Conservation (phyloP, 1,140 invertebrate species). For the Meloidogyne floridensis region DNA sequence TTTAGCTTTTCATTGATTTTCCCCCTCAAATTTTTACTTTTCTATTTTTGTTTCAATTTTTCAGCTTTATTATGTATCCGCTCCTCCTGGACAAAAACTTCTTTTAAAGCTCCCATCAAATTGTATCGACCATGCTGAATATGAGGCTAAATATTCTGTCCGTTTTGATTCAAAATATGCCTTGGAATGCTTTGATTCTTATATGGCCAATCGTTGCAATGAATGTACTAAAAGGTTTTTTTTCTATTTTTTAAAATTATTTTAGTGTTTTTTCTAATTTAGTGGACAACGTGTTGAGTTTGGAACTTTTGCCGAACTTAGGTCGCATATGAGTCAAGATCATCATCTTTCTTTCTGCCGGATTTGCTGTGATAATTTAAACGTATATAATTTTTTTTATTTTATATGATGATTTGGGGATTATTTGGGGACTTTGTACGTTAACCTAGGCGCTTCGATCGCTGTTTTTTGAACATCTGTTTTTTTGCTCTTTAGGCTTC, state of each 20-base stretch:
- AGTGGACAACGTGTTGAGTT: constrained; percentile 31
- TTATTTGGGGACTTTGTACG: no score
- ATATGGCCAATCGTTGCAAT: constrained; percentile 59
- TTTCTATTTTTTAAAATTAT: not conserved
- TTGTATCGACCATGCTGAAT: constrained; percentile 30
- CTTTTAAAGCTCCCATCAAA: constrained; percentile 20
- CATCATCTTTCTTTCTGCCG: constrained; percentile 54
- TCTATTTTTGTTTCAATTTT: not conserved
- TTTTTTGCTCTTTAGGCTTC: no score
- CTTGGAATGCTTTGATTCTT: constrained; percentile 48
- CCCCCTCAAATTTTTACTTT: not conserved
- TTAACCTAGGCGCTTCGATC: no score
- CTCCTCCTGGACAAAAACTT: constrained; percentile 19
- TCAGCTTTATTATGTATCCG: constrained; percentile 43
- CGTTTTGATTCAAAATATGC: constrained; percentile 50
- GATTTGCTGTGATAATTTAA: constrained; percentile 59
- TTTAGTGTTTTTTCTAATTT: not conserved
- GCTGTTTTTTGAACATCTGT: no score
- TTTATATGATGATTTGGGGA: not conserved
- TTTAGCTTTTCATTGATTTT: no score
- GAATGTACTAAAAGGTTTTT: constrained; percentile 39
- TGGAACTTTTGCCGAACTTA: constrained; percentile 44
- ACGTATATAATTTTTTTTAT: constrained; percentile 35
- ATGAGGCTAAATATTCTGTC: constrained; percentile 38
- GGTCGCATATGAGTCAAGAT: constrained; percentile 44